Base-by-base conservation (phyloP, 2,113 vertebrate species). In the Catharus fuscescens region DNA sequence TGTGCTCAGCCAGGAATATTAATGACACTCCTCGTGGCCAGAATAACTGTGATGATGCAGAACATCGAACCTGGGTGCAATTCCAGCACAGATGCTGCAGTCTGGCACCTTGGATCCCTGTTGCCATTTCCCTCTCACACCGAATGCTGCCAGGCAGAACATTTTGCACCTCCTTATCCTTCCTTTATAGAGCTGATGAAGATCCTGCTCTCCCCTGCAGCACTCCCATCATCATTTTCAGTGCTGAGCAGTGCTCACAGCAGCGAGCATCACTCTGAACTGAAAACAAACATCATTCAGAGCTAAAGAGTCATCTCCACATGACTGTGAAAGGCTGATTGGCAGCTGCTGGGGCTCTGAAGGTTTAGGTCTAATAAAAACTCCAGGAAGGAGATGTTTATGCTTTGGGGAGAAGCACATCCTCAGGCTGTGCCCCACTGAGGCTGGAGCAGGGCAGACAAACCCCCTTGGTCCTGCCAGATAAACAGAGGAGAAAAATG, bases 361-460 rank as follows among this genome's bases (percentile, higher is more conserved):
- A 44, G 56, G 50, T 50, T 85, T 67, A 17, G 16, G 23, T 31
- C 40, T 53, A 32, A 52, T 12, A 54, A 69, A 79, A 53, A 48
- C 23, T 67, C 17, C 12, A 59, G 24, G 61, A 62, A 28, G 18
- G 29, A 62, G 13, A 23, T 36, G 50, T 50, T 62, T 61, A 4
- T 48, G n/a, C 44, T 80, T 25, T 57, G 62, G 74, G 82, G 71
- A 87, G 31, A 74, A 92, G 54, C 56, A 42, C 23, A 60, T 80
- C 52, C 38, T 86, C 61, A 79, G 70, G 38, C 57, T 62, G 18
- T 47, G 78, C 45, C 50, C 31, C 45, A 20, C 62, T 67, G 95
- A 71, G 65, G 65, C 52, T 93, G 94, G 52, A 94, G 94, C 61
- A 96, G 93, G 96, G 62, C 34, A 73, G 57, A 59, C 13, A 81